Conservation (phyloP, 2,797 vertebrate species). For the Chaenodraco wilsoni region DNA sequence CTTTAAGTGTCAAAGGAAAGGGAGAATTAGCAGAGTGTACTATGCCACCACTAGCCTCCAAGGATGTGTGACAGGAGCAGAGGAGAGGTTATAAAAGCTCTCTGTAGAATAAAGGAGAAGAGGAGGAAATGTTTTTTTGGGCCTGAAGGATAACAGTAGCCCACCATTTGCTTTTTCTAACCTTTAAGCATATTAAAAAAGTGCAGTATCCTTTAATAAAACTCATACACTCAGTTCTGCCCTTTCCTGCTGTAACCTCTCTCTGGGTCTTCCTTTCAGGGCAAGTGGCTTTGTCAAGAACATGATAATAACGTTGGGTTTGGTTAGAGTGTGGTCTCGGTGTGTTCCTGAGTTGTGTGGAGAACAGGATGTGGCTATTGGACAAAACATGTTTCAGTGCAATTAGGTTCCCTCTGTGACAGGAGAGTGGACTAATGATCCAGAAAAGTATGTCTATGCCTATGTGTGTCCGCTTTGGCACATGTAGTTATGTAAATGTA, state of each 20-base stretch:
- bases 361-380: constrained; percentile 34
- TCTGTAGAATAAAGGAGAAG: constrained; percentile 21
- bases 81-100: constrained; percentile 10
- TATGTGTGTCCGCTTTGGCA: neutral
- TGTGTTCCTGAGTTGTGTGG: constrained; percentile 32
- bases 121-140: constrained; percentile 13
- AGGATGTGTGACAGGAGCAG: constrained; percentile 10
- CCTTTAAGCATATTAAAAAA: constrained; percentile 53
- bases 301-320: constrained; percentile 66
- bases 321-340: constrained; percentile 32
- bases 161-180: constrained; percentile 42
- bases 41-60: neutral
- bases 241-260: constrained; percentile 56
- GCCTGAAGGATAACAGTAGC: constrained; percentile 12
- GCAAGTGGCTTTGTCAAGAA: constrained; percentile 56
- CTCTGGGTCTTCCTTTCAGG: constrained; percentile 40
- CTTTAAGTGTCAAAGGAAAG: neutral
- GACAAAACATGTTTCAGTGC: constrained; percentile 24
- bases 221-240: constrained; percentile 43
- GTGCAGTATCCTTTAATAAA: constrained; percentile 48
- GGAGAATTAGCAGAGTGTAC: constrained; percentile 1
- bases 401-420: constrained; percentile 59
- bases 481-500: constrained; percentile 4
- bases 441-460: constrained; percentile 5
- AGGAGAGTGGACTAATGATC: constrained; percentile 51